A percentile compares a stretch with the other conserved stretches of the same genome.
These are phyloP conservation scores for Tyrannus savana DNA, from an alignment of 2,113 vertebrate genomes.

Conservation along the genomic window DNA sequence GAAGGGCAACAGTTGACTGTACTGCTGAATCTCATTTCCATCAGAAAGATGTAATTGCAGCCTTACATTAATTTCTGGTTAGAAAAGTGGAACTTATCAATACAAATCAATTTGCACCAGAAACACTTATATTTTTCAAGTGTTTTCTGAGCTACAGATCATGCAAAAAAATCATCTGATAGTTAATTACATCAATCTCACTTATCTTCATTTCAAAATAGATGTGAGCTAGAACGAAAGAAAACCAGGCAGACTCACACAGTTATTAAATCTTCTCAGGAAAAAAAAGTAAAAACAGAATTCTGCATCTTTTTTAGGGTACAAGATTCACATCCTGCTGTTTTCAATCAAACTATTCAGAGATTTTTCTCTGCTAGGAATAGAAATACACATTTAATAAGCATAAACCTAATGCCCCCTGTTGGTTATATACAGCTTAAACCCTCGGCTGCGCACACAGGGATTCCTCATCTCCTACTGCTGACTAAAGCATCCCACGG, in stretches of 20 bases:
- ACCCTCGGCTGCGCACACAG: not conserved
- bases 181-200: not conserved
- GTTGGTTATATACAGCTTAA: constrained; percentile 11
- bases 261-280: not conserved
- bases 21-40: not conserved
- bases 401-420: constrained; percentile 64
- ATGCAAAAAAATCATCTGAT: not conserved
- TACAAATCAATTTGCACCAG: not conserved
- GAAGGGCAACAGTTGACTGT: not conserved
- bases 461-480: not conserved
- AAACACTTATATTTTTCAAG: not conserved
- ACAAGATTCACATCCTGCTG: not conserved
- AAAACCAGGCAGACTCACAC: not conserved
- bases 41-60: constrained; percentile 20
- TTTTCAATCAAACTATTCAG: not conserved
- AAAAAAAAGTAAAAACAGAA: not conserved
- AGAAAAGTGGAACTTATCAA: constrained; percentile 7
- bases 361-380: not conserved
- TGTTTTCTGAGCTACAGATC: not conserved
- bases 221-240: not conserved
- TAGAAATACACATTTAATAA: constrained; percentile 19
- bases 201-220: not conserved
- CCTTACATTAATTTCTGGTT: not conserved
- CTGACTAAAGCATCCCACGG: not conserved
- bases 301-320: not conserved